Base-by-base conservation (phyloP, 92 coral and sea anemone genomes). In the Muricea muricata region DNA sequence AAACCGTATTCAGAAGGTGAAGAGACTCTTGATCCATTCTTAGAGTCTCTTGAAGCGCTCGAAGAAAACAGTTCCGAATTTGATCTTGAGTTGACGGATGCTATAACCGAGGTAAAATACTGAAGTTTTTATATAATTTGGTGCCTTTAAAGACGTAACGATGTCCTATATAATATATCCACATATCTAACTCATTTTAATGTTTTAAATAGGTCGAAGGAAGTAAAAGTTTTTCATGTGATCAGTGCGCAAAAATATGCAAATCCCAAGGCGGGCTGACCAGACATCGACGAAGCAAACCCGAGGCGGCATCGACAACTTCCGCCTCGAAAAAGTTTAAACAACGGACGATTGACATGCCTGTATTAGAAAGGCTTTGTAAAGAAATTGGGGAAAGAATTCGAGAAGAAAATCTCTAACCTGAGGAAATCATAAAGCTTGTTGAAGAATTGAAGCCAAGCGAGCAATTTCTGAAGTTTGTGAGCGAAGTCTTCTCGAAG, bases 251-350 rank as follows among this genome's bases (percentile, higher is more conserved):
- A 23, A 73, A 73, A 46, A 46, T 73, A 15, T 73, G 25, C 9
- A 39, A 73, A 39, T 73, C 79, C 5, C 41, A 39, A 45, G 60
- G 79, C 28, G 79, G 79, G 7, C n/a, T 73, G 56, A 73, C 79
- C 15, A 73, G 79, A 39, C 79, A 73, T 23, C 58, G 32, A 12
- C 28, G 79, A 23, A 41, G 79, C 45, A 73, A 73, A 73, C 79
- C 41, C 48, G n/a, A 54, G n/a, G 61, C 61, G n/a, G n/a, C 61
- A 54, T 17, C 61, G n/a, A 25, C n/a, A 14, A 54, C 61, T 25
- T 54, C 61, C 0, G n/a, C 15, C 23, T 14, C 15, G n/a, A n/a
- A 54, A 14, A 54, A 54, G 17, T 37, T n/a, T n/a, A n/a, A n/a
- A n/a, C n/a, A n/a, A n/a, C 42, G 5, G 9, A 37, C 42, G 9